phyloP scores from a whole-genome alignment of 2,113 vertebrate species.

The Tychaedon coryphoeus region DNA sequence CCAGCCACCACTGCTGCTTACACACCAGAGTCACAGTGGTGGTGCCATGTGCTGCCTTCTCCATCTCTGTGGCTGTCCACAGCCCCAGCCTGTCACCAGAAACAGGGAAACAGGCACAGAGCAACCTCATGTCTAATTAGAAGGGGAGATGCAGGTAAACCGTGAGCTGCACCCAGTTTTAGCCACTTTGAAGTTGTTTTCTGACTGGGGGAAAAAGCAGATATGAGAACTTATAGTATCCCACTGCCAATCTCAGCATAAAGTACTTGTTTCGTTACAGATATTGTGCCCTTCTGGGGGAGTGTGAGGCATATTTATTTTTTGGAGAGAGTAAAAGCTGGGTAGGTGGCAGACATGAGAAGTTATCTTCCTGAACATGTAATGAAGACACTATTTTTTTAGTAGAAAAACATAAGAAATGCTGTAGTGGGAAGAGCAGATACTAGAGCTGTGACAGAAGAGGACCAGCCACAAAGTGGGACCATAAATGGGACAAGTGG shows the following conservation, averaged over 20 bases:
- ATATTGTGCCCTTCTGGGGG: slow-evolving; percentile 29
- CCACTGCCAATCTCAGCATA: background rate
- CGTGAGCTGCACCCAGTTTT: background rate
- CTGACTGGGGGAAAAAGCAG: background rate
- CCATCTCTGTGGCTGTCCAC: fast-evolving
- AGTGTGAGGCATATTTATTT: background rate
- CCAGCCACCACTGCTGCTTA: fast-evolving
- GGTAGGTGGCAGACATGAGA: background rate
- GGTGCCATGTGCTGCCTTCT: background rate
- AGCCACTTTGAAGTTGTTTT: background rate
- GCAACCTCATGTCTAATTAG: background rate
- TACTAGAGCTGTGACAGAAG: background rate
- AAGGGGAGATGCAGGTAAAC: background rate
- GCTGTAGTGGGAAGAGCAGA: background rate
- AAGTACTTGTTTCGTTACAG: background rate
- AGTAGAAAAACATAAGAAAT: background rate
- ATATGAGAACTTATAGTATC: background rate
- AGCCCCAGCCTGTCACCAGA: background rate
- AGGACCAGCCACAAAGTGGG: background rate
- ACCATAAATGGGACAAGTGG: background rate
- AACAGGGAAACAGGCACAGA: background rate
- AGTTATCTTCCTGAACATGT: background rate
- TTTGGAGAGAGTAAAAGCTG: background rate
- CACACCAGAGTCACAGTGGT: fast-evolving
- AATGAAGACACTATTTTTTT: background rate